Evolutionary conservation across 2,888 invertebrate genomes (phyloP), one percentile per base, ranked within the genome.

Genomic region (Chouioia cunea): DNA sequence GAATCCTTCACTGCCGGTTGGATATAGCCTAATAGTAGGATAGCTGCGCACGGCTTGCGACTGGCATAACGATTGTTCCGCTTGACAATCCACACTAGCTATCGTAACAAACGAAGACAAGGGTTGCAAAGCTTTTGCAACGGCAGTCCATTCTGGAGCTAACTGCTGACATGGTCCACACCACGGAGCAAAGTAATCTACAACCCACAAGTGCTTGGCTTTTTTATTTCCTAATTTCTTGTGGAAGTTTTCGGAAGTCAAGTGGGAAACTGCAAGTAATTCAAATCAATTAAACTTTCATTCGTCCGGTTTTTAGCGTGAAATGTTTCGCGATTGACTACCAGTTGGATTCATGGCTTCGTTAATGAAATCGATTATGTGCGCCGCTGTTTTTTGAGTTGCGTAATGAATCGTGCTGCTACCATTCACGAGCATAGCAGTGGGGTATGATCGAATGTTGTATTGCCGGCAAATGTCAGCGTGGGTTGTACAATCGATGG

Each of bases 131-230:
- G 88, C 85, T 81, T 88, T 89, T 2, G 92, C 92, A 44, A 93
- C 86, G 79, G 87, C 87, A 52, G 91, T 87, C 89, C 91, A 93
- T 77, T 92, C 89, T 0, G 91, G 90, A 12, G 89, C 88, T 74
- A 93, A 85, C 79, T 90, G 89, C 78, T 91, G 90, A 81, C 93
- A 93, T 0, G 92, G 92, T 2, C 90, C 90, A 85, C 93, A 93
- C 92, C 92, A 93, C 0, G 92, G 91, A 14, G 91, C 92, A 81
- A 88, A 93, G 84, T 90, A 93, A 85, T 92, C 92, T 2, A 93
- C 89, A 23, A 91, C 81, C 91, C 92, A 93, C 4, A 92, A 82
- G 70, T 89, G 88, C 57, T 88, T 86, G 10, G 81, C 79, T 1
- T 86, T 85, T 78, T 91, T 90, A 27, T 87, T 83, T 15, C 85